Evolutionary conservation across 2,113 vertebrate species (phyloP).

Genomic region (Pteronura brasiliensis): DNA sequence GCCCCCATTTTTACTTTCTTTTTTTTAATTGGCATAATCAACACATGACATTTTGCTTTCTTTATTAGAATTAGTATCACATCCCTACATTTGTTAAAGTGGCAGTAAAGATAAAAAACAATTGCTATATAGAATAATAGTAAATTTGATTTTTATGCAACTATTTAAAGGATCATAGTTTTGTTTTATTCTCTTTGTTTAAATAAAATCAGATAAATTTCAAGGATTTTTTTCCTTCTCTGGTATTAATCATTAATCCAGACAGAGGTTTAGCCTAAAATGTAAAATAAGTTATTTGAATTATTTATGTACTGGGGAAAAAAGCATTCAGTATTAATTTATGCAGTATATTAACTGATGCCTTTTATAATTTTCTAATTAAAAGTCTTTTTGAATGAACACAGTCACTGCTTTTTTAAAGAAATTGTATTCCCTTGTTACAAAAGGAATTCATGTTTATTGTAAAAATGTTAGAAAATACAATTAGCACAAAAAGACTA

Average conservation of each 20-base stretch:
- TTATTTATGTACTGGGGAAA: slow-evolving; percentile 1
- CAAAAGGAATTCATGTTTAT: neutral
- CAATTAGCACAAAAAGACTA: neutral
- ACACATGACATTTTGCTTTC: neutral
- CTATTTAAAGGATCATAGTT: neutral
- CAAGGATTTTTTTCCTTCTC: neutral
- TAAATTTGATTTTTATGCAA: neutral
- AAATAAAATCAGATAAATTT: slow-evolving; percentile 23
- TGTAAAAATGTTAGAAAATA: slow-evolving; percentile 6
- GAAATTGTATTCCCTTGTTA: neutral
- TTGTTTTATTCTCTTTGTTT: slow-evolving; percentile 14
- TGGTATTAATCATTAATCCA: slow-evolving; percentile 6
- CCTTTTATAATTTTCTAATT: neutral
- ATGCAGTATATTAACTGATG: neutral
- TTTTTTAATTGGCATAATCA: neutral
- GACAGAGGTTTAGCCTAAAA: neutral
- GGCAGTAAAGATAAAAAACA: neutral
- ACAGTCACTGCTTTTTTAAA: neutral
- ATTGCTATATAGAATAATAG: neutral
- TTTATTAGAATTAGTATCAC: neutral
- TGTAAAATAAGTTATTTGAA: neutral
- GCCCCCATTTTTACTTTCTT: neutral
- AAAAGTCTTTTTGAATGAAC: neutral
- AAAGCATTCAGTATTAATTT: neutral
- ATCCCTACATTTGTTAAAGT: slow-evolving; percentile 12